These are phyloP conservation scores for Pogonognathellus flavescens DNA, from an alignment of 1,140 invertebrate species.

Conservation along the genomic window DNA sequence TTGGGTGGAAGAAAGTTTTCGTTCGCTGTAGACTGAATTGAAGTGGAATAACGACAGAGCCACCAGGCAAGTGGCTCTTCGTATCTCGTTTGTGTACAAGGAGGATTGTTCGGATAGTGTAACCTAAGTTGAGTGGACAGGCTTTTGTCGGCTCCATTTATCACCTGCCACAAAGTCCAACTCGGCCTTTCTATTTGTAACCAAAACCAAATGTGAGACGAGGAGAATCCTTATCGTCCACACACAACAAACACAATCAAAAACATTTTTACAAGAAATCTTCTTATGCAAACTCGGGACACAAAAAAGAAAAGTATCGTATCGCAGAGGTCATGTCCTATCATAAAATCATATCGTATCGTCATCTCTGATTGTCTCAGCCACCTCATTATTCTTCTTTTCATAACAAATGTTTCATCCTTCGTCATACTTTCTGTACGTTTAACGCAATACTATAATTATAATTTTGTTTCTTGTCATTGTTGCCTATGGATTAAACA, in stretches of 20 bases:
- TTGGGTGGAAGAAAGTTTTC: neutral
- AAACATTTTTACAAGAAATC: neutral
- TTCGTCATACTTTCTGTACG: too few relatives aligned
- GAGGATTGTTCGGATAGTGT: conserved; percentile 18
- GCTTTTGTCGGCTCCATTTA: conserved; percentile 47
- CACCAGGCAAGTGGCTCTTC: conserved; percentile 14
- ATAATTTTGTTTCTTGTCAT: too few relatives aligned
- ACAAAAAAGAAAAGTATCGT: neutral
- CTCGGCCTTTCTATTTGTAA: conserved; percentile 32
- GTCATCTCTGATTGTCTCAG: neutral
- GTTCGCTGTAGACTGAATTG: conserved; percentile 16
- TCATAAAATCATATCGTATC: neutral
- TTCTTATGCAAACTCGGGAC: neutral
- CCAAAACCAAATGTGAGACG: conserved; percentile 11
- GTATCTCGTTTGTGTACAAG: conserved; percentile 5
- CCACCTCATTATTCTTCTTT: neutral
- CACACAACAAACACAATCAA: neutral
- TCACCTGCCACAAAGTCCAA: conserved; percentile 35
- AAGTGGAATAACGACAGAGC: conserved; percentile 37
- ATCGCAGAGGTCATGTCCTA: neutral
- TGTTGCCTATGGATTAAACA: too few relatives aligned
- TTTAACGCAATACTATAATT: too few relatives aligned
- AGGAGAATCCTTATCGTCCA: neutral
- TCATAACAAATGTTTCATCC: neutral
- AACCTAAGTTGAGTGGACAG: conserved; percentile 39